Base-by-base conservation (phyloP, 2,888 invertebrate genomes). In the Leptopilina myrica region DNA sequence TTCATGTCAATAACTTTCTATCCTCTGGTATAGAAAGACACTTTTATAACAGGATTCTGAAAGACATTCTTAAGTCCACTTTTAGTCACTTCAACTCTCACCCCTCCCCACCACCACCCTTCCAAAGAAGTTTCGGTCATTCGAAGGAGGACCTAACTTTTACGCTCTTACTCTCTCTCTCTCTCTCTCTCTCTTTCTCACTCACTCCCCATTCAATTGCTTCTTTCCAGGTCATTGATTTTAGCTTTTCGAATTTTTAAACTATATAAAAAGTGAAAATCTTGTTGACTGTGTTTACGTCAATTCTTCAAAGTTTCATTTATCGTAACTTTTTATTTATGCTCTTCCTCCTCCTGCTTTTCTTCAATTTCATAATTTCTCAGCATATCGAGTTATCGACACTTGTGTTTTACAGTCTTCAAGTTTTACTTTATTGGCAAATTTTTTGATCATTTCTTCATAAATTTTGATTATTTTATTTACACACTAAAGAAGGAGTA, bases 221-320 rank as follows among this genome's bases (percentile, higher is more conserved):
- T 65, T n/a, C 40, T 65, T 40, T 65, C n/a, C 40, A n/a, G 65
- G 65, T 65, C 65, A 65, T 40, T 15, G 59, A 65, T 67, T 33
- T 33, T 33, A 33, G 33, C 33, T 46, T 8, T 67, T 46, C 46
- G 15, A 46, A 67, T 20, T 9, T 9, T 46, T 5, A 4, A 20
- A 43, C 33, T 33, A 33, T 33, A 9, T 9, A 43, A 67, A 67
- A 46, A 67, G 15, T 46, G 15, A 67, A 46, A 67, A 67, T 67
- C 15, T 15, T 67, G n/a, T 67, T 67, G 46, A 46, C 15, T 67
- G 15, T 67, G 33, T 33, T 33, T 5, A 33, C 33, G 33, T 33
- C 33, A 33, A 33, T 33, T 33, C 33, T 33, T 33, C 4, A 33
- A 33, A 2, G 33, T 33, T 33, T 33, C 33, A 33, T 33, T 33